Conservation (phyloP, 2,113 vertebrate species). For the Oostethus manadensis region DNA sequence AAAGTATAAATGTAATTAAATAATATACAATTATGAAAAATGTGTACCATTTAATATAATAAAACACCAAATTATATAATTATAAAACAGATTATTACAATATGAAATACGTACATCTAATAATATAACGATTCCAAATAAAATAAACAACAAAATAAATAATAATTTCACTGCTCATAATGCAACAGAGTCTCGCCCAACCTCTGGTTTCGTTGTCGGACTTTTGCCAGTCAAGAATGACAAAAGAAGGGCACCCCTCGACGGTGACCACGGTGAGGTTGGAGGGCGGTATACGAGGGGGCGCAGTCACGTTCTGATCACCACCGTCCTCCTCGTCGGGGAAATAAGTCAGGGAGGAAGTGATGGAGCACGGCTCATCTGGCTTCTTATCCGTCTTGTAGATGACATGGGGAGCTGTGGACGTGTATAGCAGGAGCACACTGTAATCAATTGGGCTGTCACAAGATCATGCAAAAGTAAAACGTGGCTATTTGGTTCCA, state of each 20-base stretch:
- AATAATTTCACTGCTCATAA: neutral
- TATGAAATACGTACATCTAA: no score
- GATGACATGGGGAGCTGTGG: conserved; percentile 83
- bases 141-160: neutral
- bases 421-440: neutral
- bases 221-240: conserved; percentile 91
- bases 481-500: no score
- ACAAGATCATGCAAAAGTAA: no score
- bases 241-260: conserved; percentile 91
- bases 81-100: no score
- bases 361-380: conserved; percentile 90
- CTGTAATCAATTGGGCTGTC: neutral
- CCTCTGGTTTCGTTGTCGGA: conserved; percentile 89
- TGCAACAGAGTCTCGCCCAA: conserved; percentile 31
- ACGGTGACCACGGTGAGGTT: conserved; percentile 95
- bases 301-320: conserved; percentile 74
- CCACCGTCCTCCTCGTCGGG: conserved; percentile 75
- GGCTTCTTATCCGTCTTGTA: conserved; percentile 87
- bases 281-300: conserved; percentile 82
- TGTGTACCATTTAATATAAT: no score
- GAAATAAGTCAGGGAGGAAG: conserved; percentile 82
- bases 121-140: no score
- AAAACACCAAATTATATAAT: no score
- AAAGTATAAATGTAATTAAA: no score
- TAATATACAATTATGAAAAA: no score